Evolutionary conservation across 2,888 invertebrate species (phyloP).

Genomic region (Coelopa pilipes): DNA sequence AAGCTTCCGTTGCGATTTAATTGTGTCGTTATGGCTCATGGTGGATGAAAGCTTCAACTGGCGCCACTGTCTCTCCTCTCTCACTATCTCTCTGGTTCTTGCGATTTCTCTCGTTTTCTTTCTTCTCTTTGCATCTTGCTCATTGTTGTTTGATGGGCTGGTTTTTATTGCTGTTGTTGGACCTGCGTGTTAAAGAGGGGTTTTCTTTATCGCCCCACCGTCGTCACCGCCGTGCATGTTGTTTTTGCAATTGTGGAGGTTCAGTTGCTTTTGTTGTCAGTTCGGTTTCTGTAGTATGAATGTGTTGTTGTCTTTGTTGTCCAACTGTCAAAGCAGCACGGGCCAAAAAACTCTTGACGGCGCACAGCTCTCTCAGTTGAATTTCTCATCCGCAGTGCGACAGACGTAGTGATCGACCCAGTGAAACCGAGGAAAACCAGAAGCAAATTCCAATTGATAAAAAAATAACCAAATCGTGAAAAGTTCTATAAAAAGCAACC

Average conservation of each 20-base stretch:
- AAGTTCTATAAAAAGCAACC: no score
- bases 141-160: background rate
- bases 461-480: background rate
- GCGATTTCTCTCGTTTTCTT: no score
- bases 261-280: no score
- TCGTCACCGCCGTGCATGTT: no score
- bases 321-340: conserved; percentile 12
- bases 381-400: conserved; percentile 1
- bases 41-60: no score
- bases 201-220: no score
- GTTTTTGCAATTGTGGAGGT: no score
- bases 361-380: conserved; percentile 2
- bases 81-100: no score
- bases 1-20: no score
- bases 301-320: conserved; percentile 15
- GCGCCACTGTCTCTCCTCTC: no score
- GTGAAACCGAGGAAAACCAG: background rate
- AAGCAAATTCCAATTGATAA: background rate
- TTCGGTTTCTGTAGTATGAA: no score
- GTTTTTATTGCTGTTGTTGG: background rate
- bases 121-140: background rate
- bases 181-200: background rate
- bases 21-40: no score
- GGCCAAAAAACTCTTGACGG: conserved; percentile 1
- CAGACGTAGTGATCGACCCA: background rate